phyloP scores from a whole-genome alignment of 2,888 invertebrate genomes.

The Cryptus viduatorius region DNA sequence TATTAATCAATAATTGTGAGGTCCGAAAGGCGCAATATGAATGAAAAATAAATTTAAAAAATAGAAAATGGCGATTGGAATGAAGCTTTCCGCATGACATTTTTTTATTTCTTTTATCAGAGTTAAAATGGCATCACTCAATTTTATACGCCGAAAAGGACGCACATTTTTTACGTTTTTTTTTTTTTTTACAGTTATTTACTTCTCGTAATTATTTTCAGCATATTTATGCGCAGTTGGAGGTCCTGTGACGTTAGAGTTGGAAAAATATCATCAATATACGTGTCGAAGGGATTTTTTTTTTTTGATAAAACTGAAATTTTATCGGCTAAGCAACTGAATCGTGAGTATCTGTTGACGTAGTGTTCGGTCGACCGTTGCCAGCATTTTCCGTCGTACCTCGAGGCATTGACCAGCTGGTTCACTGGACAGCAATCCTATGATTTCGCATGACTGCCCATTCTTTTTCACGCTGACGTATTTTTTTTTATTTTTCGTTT shows the following conservation, averaged over 20 bases:
- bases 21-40: too few relatives aligned
- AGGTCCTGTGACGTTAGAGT: not conserved
- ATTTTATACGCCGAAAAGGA: too few relatives aligned
- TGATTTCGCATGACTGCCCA: not conserved
- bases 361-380: not conserved
- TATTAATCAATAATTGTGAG: too few relatives aligned
- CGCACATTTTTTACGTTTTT: too few relatives aligned
- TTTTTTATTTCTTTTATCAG: too few relatives aligned
- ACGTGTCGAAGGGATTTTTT: not conserved
- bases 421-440: not conserved
- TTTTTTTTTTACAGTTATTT: too few relatives aligned
- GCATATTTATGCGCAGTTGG: too few relatives aligned
- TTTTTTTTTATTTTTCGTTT: not conserved
- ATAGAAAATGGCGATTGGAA: too few relatives aligned
- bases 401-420: conserved; percentile 2
- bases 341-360: not conserved
- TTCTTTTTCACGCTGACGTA: not conserved
- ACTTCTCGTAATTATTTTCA: too few relatives aligned
- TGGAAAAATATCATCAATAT: not conserved
- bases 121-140: too few relatives aligned
- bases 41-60: too few relatives aligned
- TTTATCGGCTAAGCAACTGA: not conserved
- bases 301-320: not conserved
- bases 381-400: not conserved
- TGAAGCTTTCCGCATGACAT: too few relatives aligned